Evolutionary conservation across 2,888 invertebrate species (phyloP).

Genomic region (Anagyrus pseudococci): DNA sequence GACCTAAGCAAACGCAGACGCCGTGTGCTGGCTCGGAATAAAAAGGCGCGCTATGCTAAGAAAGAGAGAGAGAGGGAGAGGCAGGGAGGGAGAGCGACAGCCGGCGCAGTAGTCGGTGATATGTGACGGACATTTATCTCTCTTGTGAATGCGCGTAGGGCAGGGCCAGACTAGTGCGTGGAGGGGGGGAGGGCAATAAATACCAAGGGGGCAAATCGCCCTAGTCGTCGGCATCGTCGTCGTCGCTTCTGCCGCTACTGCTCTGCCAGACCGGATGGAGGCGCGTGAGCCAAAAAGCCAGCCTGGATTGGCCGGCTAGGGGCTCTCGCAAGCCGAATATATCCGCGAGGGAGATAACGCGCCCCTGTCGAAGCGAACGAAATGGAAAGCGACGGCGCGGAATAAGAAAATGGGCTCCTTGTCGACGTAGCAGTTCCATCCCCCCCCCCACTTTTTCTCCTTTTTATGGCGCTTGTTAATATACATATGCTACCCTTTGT

Average conservation of each 20-base stretch:
- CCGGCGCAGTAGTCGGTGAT: constrained; percentile 44
- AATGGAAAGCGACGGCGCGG: constrained; percentile 6
- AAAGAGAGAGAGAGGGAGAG: constrained; percentile 3
- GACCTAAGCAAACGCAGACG: no score
- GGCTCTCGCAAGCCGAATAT: no score
- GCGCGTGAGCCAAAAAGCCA: constrained; percentile 31
- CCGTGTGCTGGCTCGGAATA: constrained; percentile 2
- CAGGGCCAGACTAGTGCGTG: neutral
- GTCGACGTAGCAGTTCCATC: neutral
- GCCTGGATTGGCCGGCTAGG: neutral
- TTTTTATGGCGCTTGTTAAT: constrained; percentile 19
- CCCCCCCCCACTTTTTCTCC: neutral
- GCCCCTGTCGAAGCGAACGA: neutral
- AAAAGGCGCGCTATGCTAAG: constrained; percentile 14
- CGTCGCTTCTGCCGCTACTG: no score
- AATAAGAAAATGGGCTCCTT: neutral
- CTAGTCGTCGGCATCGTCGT: no score
- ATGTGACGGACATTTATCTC: constrained; percentile 59
- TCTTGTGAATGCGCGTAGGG: constrained; percentile 46
- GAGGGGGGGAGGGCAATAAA: constrained; percentile 25
- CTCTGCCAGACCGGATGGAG: constrained; percentile 30
- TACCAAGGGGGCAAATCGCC: constrained; percentile 34
- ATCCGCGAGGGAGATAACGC: neutral
- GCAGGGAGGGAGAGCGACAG: constrained; percentile 1
- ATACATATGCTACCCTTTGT: constrained; percentile 22